phyloP scores from a whole-genome alignment of 2,113 vertebrate genomes.

The Leucopternis melanops region DNA sequence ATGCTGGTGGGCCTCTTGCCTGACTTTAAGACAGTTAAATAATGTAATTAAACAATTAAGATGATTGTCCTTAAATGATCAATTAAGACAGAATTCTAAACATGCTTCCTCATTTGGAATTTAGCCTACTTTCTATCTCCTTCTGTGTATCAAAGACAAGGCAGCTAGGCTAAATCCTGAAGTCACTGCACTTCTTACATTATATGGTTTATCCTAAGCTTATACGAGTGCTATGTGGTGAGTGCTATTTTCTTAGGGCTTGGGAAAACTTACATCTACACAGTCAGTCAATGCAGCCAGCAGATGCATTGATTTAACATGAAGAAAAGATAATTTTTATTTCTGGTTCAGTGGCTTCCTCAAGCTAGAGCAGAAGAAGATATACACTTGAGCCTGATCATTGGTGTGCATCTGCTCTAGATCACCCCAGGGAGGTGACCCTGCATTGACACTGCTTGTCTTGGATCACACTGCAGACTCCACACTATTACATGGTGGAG shows the following conservation, averaged over 20 bases:
- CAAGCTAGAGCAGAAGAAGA: background rate
- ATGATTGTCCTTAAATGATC: constrained; percentile 58
- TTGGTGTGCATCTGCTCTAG: background rate
- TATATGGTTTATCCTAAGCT: background rate
- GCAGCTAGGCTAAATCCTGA: constrained; percentile 2
- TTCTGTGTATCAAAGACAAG: background rate
- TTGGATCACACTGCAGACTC: rapidly evolving
- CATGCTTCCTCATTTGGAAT: constrained; percentile 40
- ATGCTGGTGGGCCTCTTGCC: constrained; percentile 59
- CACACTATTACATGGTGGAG: background rate
- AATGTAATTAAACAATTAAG: constrained; percentile 62
- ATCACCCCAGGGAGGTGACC: background rate
- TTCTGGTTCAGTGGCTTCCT: background rate
- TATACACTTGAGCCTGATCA: background rate
- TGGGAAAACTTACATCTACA: background rate
- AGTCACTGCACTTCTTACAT: background rate
- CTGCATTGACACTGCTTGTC: background rate
- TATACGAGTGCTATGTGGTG: background rate
- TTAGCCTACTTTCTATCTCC: constrained; percentile 33
- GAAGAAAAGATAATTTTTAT: background rate
- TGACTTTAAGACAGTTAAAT: constrained; percentile 54
- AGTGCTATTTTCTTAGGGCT: background rate
- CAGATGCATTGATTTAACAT: background rate
- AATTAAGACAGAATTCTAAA: constrained; percentile 61
- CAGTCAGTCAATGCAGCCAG: background rate